Base-by-base conservation (phyloP, 2,797 vertebrate species). In the Chloroceryle inda region DNA sequence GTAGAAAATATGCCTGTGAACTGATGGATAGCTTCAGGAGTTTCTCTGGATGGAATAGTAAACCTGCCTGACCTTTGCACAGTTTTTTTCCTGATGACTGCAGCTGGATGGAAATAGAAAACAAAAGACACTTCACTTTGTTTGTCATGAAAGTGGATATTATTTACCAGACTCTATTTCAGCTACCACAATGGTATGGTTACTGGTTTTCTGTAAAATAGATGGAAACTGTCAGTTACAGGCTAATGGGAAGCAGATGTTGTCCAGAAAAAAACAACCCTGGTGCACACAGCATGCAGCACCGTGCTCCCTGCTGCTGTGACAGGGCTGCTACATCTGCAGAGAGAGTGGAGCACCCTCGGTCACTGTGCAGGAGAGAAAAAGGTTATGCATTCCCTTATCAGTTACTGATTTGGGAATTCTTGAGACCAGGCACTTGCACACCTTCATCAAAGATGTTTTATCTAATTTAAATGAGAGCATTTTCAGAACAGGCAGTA, bases 201-300 rank as follows among this genome's bases (percentile, higher is more conserved):
- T 90, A 58, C 83, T 61, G 38, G 13, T 14, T 94, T 94, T 95
- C 85, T 79, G 63, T 63, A 74, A 79, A 90, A 83, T 49, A 69
- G 71, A 66, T 71, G 37, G 61, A 82, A 85, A 62, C 35, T 61
- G n/a, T 79, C n/a, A 67, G 59, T 64, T 85, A 64, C 31, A 53
- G 44, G 38, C 53, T 93, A 90, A 96, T 59, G 59, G 63, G 49
- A 92, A 90, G 35, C 85, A 96, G 91, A 88, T 88, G 78, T 9
- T 67, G 33, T 27, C 81, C 85, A 63, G 58, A 44, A 85, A 67
- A 49, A 92, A 52, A 27, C 27, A 26, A 5, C 7, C 21, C 72
- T 40, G 55, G 27, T 69, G 62, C 47, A 49, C 22, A 11, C 13
- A 72, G 11, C 2, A 6, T 33, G 14, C 20, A 56, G 14, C 24